Evolutionary conservation across 2,888 invertebrate species (phyloP).

Genomic region (Esperia sulphurella): DNA sequence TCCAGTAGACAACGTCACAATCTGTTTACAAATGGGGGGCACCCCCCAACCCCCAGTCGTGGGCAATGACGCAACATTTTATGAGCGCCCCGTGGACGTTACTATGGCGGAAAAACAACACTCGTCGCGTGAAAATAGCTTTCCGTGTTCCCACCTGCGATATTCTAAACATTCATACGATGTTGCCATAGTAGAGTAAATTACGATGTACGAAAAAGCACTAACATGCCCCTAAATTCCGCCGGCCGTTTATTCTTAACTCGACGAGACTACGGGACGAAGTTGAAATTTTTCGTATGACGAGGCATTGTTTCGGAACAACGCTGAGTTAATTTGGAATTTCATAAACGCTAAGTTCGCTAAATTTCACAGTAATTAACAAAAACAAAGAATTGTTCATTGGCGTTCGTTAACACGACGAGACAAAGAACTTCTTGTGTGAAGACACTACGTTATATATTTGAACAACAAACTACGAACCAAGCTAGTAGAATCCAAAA

Average conservation of each 20-base stretch:
- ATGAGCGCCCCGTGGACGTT: slow-evolving; percentile 62
- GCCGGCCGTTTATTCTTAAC: background rate
- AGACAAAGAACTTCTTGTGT: slow-evolving; percentile 31
- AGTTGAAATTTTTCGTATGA: slow-evolving; percentile 4
- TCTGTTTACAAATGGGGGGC: slow-evolving; percentile 70
- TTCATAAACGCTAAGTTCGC: slow-evolving; percentile 17
- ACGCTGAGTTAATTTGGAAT: slow-evolving; percentile 16
- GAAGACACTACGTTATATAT: slow-evolving; percentile 3
- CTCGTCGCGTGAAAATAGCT: slow-evolving; percentile 65
- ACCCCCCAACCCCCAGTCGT: slow-evolving; percentile 39
- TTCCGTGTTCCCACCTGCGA: slow-evolving; percentile 60
- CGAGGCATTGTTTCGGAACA: slow-evolving; percentile 15
- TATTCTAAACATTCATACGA: slow-evolving; percentile 43
- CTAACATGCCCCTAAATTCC: slow-evolving; percentile 2
- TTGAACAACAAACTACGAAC: too few species aligned
- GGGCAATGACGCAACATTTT: slow-evolving; percentile 69
- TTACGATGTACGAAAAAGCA: slow-evolving; percentile 18
- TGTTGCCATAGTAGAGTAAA: slow-evolving; percentile 20
- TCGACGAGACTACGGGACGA: background rate
- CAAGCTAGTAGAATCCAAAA: too few species aligned
- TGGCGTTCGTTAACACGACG: slow-evolving; percentile 19
- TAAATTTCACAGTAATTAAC: slow-evolving; percentile 34
- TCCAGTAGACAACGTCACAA: slow-evolving; percentile 64
- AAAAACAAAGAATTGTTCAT: slow-evolving; percentile 29
- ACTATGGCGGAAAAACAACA: slow-evolving; percentile 74